Evolutionary conservation across 2,113 vertebrate species (phyloP).

Genomic region (Apaloderma vittatum): DNA sequence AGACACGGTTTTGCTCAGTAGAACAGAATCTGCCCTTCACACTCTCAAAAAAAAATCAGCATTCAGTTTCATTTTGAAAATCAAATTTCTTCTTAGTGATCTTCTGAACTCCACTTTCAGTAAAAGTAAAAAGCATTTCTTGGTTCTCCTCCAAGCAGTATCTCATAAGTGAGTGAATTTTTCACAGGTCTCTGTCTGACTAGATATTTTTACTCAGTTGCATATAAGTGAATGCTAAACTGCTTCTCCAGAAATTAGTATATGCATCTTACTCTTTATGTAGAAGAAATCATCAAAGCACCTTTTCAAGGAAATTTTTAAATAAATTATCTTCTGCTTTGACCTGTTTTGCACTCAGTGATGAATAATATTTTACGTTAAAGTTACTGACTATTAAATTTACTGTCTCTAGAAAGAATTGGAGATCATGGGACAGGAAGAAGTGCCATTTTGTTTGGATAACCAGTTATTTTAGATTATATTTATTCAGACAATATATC

Average conservation of each 20-base stretch:
- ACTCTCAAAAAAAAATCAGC: background rate
- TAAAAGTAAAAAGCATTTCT: background rate
- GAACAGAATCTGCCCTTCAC: background rate
- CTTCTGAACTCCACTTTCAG: background rate
- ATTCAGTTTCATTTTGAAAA: background rate
- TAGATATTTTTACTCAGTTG: background rate
- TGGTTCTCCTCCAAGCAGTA: background rate
- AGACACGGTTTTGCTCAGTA: background rate
- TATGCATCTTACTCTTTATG: background rate
- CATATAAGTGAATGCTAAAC: background rate
- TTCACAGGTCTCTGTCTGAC: background rate
- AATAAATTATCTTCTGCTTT: background rate
- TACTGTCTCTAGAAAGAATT: background rate
- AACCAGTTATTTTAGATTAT: background rate
- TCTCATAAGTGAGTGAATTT: background rate
- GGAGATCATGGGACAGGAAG: background rate
- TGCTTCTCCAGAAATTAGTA: background rate
- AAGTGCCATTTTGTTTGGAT: background rate
- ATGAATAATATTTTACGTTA: background rate
- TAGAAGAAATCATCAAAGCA: background rate
- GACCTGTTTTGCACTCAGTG: background rate
- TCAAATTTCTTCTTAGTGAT: background rate
- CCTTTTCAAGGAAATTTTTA: background rate
- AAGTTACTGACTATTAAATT: background rate
- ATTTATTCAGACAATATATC: background rate